Evolutionary conservation across 2,113 vertebrate species (phyloP).

Genomic region (Semicossyphus pulcher): DNA sequence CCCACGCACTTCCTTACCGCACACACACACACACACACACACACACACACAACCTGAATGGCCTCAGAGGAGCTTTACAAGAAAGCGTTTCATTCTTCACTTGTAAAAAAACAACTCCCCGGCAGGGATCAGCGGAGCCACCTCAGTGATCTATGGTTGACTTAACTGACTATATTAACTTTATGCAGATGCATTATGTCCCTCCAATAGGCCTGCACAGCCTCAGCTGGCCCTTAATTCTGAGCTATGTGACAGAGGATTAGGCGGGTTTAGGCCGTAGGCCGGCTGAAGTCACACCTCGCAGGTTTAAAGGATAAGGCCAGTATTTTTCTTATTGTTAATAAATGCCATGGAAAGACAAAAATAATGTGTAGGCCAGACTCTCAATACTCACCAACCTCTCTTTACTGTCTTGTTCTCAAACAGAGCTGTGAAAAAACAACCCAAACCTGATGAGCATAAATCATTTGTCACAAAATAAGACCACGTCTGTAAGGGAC

Average conservation of each 20-base stretch:
- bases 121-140: constrained; percentile 47
- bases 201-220: constrained; percentile 9
- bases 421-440: background rate
- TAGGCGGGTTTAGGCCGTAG: background rate
- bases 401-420: too few relatives aligned
- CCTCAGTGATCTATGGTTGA: constrained; percentile 46
- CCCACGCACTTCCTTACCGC: background rate
- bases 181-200: constrained; percentile 51
- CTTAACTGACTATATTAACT: constrained; percentile 51
- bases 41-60: background rate
- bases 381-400: background rate
- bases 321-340: background rate
- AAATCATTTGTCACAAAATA: too few relatives aligned
- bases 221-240: constrained; percentile 12
- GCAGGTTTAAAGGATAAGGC: constrained; percentile 32
- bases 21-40: constrained; percentile 8
- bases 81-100: constrained; percentile 32
- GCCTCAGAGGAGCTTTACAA: constrained; percentile 50
- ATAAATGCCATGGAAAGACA: constrained; percentile 1
- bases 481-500: too few relatives aligned
- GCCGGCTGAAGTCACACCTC: constrained; percentile 1
- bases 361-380: background rate
- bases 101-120: constrained; percentile 35
- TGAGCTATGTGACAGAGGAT: constrained; percentile 22
- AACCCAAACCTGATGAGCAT: background rate